Evolutionary conservation across 2,888 invertebrate species (phyloP).

Genomic region (Spisula solida): DNA sequence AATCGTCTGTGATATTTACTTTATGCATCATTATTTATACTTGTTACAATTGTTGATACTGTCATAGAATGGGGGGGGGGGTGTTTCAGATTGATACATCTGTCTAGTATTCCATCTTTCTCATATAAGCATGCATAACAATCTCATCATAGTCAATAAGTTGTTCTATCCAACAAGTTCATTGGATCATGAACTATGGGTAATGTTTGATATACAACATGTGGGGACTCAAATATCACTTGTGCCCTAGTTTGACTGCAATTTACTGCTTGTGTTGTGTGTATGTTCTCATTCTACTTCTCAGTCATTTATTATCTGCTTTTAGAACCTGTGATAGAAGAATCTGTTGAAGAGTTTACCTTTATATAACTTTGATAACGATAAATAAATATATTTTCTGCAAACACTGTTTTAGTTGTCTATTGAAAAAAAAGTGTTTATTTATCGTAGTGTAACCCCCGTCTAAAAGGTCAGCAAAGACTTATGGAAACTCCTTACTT

Average conservation of each 20-base stretch:
- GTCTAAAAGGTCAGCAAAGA: too few species aligned
- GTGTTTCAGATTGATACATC: too few species aligned
- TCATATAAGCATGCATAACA: too few species aligned
- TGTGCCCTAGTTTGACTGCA: background rate
- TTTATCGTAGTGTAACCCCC: too few species aligned
- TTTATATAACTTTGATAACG: conserved; percentile 3
- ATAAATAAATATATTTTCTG: conserved; percentile 17
- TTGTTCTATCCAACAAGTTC: background rate
- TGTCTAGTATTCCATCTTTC: too few species aligned
- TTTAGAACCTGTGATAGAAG: background rate
- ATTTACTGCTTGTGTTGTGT: conserved; percentile 9
- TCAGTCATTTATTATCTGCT: background rate
- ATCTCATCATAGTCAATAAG: background rate
- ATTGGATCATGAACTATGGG: background rate
- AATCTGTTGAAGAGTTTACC: background rate
- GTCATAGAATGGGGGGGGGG: too few species aligned
- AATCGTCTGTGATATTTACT: too few species aligned
- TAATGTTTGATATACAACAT: background rate
- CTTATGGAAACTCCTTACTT: too few species aligned
- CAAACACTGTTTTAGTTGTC: background rate
- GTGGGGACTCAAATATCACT: background rate
- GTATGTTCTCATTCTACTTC: background rate
- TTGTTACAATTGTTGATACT: too few species aligned
- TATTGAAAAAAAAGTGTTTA: too few species aligned
- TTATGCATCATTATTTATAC: too few species aligned